Evolutionary conservation across 2,888 invertebrate genomes (phyloP), one percentile per base, ranked within the genome.

Genomic region (Rhabditoides inermis): DNA sequence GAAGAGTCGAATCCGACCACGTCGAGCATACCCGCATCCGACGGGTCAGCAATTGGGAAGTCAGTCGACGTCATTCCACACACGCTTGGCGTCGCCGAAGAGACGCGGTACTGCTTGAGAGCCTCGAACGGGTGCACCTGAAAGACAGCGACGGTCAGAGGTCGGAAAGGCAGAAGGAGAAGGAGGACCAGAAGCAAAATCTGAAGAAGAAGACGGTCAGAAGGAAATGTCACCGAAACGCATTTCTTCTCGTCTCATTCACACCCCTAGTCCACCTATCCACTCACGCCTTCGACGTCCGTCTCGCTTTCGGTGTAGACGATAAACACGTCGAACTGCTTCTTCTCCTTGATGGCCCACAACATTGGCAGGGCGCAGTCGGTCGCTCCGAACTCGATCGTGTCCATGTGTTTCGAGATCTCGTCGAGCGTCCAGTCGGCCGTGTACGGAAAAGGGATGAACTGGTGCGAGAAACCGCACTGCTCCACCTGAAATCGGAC

Each of bases 261-360:
- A n/a, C n/a, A n/a, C n/a, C n/a, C n/a, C n/a, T n/a, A n/a, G n/a
- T n/a, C n/a, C n/a, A n/a, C n/a, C n/a, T n/a, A n/a, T n/a, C n/a
- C n/a, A 50, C 55, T 50, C 18, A 61, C 61, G 0, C 60, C 22
- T 52, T 66, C 69, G 30, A 35, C 55, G 54, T 58, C 63, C 60
- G 77, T 61, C 68, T 73, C 67, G 78, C 79, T 68, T 77, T 85
- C 84, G 25, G 85, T 82, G 76, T 86, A 82, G 75, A 86, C 83
- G 48, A 88, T 81, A 77, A 88, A 86, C 26, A 86, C 84, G 77
- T 88, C 87, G 61, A 84, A 81, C 54, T 82, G 78, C 64, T 83
- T 81, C 44, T 83, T 83, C 50, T 82, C 80, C 45, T 82, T 77
- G 26, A 73, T 66, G 0, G 87, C 87, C 85, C 85, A 87, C 22